phyloP scores from a whole-genome alignment of 2,888 invertebrate genomes.

The Epinotia nisella region DNA sequence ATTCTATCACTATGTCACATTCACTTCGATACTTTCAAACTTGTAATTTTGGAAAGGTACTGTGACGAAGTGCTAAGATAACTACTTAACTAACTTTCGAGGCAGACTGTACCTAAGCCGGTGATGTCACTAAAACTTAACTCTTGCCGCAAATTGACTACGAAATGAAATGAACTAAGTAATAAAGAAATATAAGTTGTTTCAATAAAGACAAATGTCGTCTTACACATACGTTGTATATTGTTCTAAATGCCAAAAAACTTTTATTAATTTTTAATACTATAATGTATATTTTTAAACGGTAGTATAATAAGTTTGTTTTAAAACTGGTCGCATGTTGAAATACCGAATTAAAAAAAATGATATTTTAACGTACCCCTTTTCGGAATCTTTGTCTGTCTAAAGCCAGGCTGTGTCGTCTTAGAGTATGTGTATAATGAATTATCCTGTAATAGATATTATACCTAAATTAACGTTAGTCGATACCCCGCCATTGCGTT shows the following conservation, averaged over 20 bases:
- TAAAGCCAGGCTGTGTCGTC: constrained; percentile 69
- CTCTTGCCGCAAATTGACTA: constrained; percentile 4
- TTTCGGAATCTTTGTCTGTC: constrained; percentile 50
- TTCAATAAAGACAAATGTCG: constrained; percentile 30
- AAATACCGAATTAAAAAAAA: constrained; percentile 68
- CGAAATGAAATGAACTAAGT: constrained; percentile 13
- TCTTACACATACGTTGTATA: constrained; percentile 40
- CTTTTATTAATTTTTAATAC: constrained; percentile 38
- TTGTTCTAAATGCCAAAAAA: constrained; percentile 41
- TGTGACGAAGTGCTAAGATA: constrained; percentile 7
- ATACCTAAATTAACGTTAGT: constrained; percentile 51
- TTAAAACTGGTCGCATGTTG: constrained; percentile 70
- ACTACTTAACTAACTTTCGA: not conserved
- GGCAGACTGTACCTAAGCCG: not conserved
- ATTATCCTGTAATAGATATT: constrained; percentile 44
- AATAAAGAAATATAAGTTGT: constrained; percentile 27
- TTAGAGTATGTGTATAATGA: constrained; percentile 60
- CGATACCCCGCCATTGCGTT: constrained; percentile 45
- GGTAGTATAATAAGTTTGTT: constrained; percentile 27
- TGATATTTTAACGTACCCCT: constrained; percentile 47
- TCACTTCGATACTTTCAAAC: not conserved
- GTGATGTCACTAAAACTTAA: constrained; percentile 11
- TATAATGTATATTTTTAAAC: constrained; percentile 40
- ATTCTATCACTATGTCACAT: not conserved
- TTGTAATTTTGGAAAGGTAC: not conserved